Conservation (phyloP, 2,113 vertebrate genomes). For the Alexandromys fortis region DNA sequence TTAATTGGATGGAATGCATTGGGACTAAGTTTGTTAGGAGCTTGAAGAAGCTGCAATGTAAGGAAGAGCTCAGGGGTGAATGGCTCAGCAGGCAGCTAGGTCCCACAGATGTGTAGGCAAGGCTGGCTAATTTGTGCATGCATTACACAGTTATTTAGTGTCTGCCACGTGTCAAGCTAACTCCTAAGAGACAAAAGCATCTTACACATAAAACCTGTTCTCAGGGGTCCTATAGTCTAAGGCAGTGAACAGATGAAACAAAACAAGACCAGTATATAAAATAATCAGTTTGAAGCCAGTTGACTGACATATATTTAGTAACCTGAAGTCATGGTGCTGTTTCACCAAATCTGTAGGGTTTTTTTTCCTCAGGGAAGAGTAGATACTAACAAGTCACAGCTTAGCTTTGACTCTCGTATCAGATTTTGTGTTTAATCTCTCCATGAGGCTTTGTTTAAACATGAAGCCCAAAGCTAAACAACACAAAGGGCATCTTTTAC, state of each 20-base stretch:
- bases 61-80: background rate
- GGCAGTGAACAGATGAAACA: constrained; percentile 6
- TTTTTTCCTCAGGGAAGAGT: background rate
- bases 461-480: constrained; percentile 3
- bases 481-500: constrained; percentile 28
- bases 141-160: background rate
- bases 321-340: background rate
- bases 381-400: constrained; percentile 8
- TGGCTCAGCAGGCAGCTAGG: background rate
- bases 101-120: background rate
- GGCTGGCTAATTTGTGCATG: background rate
- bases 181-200: constrained; percentile 7
- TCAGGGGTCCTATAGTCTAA: background rate
- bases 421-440: background rate
- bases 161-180: background rate
- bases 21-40: background rate
- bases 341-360: background rate
- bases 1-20: background rate
- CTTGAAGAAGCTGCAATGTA: background rate
- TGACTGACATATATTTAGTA: background rate
- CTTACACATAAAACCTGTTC: background rate
- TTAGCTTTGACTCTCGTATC: constrained; percentile 31
- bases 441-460: background rate
- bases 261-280: background rate
- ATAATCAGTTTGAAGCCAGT: constrained; percentile 28